Evolutionary conservation across 2,888 invertebrate genomes (phyloP), one percentile per base, ranked within the genome.

Genomic region (Kuschelorhynchus macadamiae): DNA sequence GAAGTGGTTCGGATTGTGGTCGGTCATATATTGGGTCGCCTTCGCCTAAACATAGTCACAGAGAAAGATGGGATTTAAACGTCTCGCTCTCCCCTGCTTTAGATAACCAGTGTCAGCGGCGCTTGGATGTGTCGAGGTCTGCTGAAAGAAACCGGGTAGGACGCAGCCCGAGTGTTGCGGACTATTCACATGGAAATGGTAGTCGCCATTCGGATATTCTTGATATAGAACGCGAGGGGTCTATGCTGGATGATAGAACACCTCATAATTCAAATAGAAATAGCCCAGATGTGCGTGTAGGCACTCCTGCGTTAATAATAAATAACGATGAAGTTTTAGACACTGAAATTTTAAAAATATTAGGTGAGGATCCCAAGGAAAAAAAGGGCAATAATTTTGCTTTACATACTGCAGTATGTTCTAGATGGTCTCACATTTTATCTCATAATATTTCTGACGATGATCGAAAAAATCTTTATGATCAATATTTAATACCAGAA

Each of bases 361-460:
- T 25, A 25, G 25, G 25, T 7, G 25, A 25, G 25, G 25, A 25
- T 25, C 25, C 25, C 25, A 25, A 7, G 25, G 25, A 7, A 25
- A n/a, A 25, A 25, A 25, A 25, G 25, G 25, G 25, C 25, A 25
- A 25, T 25, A 47, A 20, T 47, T 20, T 47, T 5, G 47, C 11
- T 12, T 47, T 47, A 47, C 47, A 47, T 47, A 11, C 20, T 9
- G 17, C 47, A 11, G 1, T 47, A 3, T 47, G 21, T 18, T 47
- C 47, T 47, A 47, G 47, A 47, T 47, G 47, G 47, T 47, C 47
- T 47, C 20, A 47, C 20, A 47, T 47, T 47, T 47, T 47, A 9
- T 25, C 25, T 25, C 25, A 25, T 25, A 25, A 25, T 25, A 25
- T 25, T 25, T 25, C 25, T 25, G 25, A 25, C 25, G 25, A 25